These are phyloP conservation scores for Ageneiosus marmoratus DNA, from an alignment of 2,113 vertebrate genomes.

Conservation along the genomic window DNA sequence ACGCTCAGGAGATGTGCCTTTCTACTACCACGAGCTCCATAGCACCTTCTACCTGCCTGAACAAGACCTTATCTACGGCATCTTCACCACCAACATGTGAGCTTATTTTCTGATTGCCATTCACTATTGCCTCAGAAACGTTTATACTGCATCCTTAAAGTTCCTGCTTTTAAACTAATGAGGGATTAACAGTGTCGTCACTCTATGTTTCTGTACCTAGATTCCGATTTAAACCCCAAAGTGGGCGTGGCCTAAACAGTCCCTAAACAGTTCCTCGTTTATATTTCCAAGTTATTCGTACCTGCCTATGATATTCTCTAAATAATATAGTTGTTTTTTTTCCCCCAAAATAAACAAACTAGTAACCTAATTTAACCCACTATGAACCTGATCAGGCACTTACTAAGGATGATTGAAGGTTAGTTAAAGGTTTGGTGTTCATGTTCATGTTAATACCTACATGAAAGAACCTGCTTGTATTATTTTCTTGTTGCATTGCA, in stretches of 20 bases:
- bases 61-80: slow-evolving; percentile 90
- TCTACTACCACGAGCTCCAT: slow-evolving; percentile 93
- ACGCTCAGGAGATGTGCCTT: slow-evolving; percentile 89
- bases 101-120: slow-evolving; percentile 51
- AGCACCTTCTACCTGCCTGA: slow-evolving; percentile 90
- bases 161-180: not conserved
- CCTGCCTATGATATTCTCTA: not conserved
- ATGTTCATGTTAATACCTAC: not conserved
- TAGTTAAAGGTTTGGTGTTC: not conserved
- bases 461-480: not conserved
- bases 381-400: not conserved
- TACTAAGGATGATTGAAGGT: not conserved
- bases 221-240: not conserved
- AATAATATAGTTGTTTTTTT: no score
- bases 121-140: not conserved
- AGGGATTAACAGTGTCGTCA: not conserved
- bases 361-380: not conserved
- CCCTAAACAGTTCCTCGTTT: not conserved
- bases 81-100: slow-evolving; percentile 96
- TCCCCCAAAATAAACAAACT: not conserved
- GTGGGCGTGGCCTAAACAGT: not conserved
- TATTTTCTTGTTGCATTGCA: not conserved
- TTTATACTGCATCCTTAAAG: not conserved
- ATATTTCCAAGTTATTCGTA: not conserved
- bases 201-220: not conserved